Conservation (phyloP, 92 coral and sea anemone species). For the Zoanthus gigantus region DNA sequence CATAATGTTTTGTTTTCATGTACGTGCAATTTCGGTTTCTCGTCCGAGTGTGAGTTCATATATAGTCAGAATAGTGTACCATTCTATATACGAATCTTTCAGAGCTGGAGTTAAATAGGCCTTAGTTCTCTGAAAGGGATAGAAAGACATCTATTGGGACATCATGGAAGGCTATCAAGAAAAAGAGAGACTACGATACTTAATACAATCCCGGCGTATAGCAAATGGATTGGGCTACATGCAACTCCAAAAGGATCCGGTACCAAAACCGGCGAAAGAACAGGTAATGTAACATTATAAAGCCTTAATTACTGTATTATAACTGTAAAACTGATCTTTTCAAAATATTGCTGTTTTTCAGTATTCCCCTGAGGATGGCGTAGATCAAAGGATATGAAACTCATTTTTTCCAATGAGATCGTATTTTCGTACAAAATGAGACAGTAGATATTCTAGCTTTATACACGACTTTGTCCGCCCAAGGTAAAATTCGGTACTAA, state of each 20-base stretch:
- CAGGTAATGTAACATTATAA: slow-evolving; percentile 37
- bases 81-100: background rate
- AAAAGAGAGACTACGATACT: slow-evolving; percentile 55
- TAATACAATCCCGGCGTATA: slow-evolving; percentile 53
- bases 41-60: background rate
- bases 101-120: background rate
- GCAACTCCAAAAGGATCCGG: slow-evolving; percentile 7
- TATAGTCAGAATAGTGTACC: background rate
- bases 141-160: background rate
- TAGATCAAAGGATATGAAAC: too few species aligned
- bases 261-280: slow-evolving; percentile 3
- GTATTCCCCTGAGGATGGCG: too few species aligned
- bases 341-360: too few species aligned
- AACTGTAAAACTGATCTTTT: too few species aligned
- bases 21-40: background rate
- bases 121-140: background rate
- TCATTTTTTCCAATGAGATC: too few species aligned
- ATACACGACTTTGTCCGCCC: too few species aligned
- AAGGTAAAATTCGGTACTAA: too few species aligned
- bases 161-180: slow-evolving; percentile 54
- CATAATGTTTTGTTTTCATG: background rate
- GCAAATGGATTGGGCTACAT: slow-evolving; percentile 53
- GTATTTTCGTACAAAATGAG: too few species aligned
- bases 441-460: too few species aligned
- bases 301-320: too few species aligned